These are phyloP conservation scores for Egretta garzetta DNA, from an alignment of 2,113 vertebrate species.

Conservation along the genomic window DNA sequence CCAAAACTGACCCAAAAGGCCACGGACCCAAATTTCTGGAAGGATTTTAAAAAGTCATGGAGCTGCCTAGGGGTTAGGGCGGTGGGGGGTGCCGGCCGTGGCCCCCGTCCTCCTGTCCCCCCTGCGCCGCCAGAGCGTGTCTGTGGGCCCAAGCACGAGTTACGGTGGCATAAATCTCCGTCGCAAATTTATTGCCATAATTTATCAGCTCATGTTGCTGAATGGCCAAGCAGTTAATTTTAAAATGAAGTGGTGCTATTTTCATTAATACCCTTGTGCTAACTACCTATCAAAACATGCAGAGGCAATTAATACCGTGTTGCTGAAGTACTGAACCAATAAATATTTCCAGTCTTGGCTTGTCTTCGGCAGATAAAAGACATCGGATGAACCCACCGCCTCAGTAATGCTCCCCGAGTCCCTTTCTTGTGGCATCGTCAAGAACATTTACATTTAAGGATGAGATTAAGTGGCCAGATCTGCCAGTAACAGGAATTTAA, in stretches of 20 bases:
- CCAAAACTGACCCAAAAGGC: neutral
- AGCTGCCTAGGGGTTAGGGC: neutral
- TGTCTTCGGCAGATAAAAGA: slow-evolving; percentile 61
- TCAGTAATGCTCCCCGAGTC: slow-evolving; percentile 19
- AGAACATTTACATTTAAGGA: slow-evolving; percentile 23
- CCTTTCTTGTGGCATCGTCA: neutral
- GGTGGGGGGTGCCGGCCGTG: fast-evolving
- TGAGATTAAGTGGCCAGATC: neutral
- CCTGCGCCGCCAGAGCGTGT: fast-evolving
- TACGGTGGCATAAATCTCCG: slow-evolving; percentile 70
- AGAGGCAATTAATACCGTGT: slow-evolving; percentile 75
- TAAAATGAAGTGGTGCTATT: slow-evolving; percentile 80
- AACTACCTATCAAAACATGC: slow-evolving; percentile 78
- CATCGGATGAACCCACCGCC: neutral
- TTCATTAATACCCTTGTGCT: slow-evolving; percentile 78
- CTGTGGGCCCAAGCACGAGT: fast-evolving
- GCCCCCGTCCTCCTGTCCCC: neutral
- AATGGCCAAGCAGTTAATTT: slow-evolving; percentile 80
- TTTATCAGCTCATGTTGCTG: slow-evolving; percentile 76
- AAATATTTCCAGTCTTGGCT: slow-evolving; percentile 71
- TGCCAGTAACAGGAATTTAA: neutral
- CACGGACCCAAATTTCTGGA: neutral
- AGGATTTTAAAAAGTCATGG: neutral
- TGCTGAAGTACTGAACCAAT: slow-evolving; percentile 69
- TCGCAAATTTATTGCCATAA: slow-evolving; percentile 76